Conservation (phyloP, 92 coral and sea anemone species). For the Meandrina meandrites region DNA sequence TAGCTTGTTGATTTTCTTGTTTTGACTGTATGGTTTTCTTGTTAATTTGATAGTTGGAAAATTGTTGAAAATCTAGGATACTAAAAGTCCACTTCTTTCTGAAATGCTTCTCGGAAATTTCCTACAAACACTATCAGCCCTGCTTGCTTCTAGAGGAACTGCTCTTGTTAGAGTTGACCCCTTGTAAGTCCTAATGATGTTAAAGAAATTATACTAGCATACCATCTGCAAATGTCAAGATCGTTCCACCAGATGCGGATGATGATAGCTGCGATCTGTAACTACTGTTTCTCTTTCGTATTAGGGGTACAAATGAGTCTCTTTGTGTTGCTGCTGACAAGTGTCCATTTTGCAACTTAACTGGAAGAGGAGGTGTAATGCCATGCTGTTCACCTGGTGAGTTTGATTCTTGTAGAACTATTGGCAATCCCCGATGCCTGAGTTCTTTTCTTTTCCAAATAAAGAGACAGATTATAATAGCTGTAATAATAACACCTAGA, state of each 20-base stretch:
- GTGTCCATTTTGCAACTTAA: slow-evolving; percentile 9
- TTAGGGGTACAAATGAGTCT: slow-evolving; percentile 14
- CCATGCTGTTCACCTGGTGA: not conserved
- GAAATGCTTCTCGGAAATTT: no score
- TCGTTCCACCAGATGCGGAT: slow-evolving; percentile 34
- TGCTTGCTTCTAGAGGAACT: not conserved
- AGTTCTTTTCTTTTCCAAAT: slow-evolving; percentile 6
- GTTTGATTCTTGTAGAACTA: slow-evolving; percentile 17
- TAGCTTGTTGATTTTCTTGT: not conserved
- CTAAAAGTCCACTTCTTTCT: no score
- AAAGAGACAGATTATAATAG: not conserved
- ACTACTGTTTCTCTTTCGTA: slow-evolving; percentile 38
- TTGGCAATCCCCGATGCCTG: slow-evolving; percentile 10
- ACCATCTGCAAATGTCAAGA: slow-evolving; percentile 41
- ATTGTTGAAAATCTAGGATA: no score
- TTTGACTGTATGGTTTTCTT: not conserved
- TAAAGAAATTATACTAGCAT: not conserved
- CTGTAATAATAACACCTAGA: slow-evolving; percentile 2
- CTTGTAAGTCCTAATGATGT: not conserved
- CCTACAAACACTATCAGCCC: not conserved
- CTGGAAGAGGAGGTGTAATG: not conserved
- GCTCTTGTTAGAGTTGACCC: not conserved
- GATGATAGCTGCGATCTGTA: slow-evolving; percentile 61
- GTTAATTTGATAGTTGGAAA: not conserved
- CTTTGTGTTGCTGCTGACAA: slow-evolving; percentile 8